Base-by-base conservation (phyloP, 2,113 vertebrate species). In the Copsychus sechellarum region DNA sequence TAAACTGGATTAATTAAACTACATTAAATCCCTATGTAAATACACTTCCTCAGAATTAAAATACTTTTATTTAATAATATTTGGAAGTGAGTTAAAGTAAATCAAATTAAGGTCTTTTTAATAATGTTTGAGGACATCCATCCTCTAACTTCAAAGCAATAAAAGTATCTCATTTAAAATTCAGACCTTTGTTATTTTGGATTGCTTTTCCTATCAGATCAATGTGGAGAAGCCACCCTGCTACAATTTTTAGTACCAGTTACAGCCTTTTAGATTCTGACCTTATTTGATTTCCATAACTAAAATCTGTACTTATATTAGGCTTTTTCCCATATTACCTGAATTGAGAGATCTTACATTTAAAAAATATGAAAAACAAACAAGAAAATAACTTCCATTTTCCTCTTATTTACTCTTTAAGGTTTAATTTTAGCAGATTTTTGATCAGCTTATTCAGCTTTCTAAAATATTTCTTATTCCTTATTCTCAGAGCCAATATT, bases 41-140 rank as follows among this genome's bases (percentile, higher is more conserved):
- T 79, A 64, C 13, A 8, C 43, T 87, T 71, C 31, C 48, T 85
- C 26, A 36, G 48, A 87, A 89, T 56, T 64, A 64, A 84, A 91
- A 66, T 85, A 24, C 11, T 96, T 92, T 94, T 81, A 91, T 81
- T 87, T 71, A 92, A 84, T 94, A 74, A 81, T 48, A 51, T 56
- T 91, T 71, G 40, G 24, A 95, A 92, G 43, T 47, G 48, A 92
- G 29, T 67, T 91, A 69, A 70, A 70, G 38, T 71, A 91, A 94
- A 93, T 81, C 26, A 84, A 81, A 90, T 93, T 78, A 92, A 33
- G 13, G 5, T 50, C 12, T 81, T 16, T 78, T 61, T 79, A 85
- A 67, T 58, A 62, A 25, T 66, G 51, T 57, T 85, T 81, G 57
- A 93, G 33, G 56, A 48, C 26, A 56, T 74, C 47, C 53, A 60